A percentile compares a stretch with the other conserved stretches of the same genome.
Evolutionary conservation across 2,797 vertebrate species (phyloP).

Genomic region (Pangasius djambal): DNA sequence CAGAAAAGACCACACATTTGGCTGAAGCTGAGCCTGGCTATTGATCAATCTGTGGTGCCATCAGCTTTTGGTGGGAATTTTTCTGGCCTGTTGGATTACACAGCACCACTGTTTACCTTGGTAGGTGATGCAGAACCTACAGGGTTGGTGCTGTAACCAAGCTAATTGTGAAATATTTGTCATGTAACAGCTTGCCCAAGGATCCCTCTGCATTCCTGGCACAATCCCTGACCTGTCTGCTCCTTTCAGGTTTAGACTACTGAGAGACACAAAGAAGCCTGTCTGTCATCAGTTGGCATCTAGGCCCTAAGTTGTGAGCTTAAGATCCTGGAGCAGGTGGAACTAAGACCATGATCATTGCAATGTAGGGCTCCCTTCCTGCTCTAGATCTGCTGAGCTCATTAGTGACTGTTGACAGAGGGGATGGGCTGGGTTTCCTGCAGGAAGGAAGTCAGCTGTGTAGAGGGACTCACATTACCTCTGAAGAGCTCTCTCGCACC

Average conservation of each 20-base stretch:
- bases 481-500: slow-evolving; percentile 31
- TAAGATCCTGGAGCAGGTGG: slow-evolving; percentile 11
- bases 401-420: slow-evolving; percentile 63
- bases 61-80: slow-evolving; percentile 21
- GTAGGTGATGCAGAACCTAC: slow-evolving; percentile 20
- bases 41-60: slow-evolving; percentile 5
- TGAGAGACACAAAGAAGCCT: slow-evolving; percentile 16
- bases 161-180: slow-evolving; percentile 64
- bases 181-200: slow-evolving; percentile 60
- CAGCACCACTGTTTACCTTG: slow-evolving; percentile 42
- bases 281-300: slow-evolving; percentile 20
- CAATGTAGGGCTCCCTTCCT: slow-evolving; percentile 9
- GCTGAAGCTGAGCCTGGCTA: slow-evolving; percentile 1
- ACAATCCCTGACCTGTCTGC: slow-evolving; percentile 61
- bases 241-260: slow-evolving; percentile 51
- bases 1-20: slow-evolving; percentile 9
- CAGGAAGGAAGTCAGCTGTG: slow-evolving; percentile 69
- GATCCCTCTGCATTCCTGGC: slow-evolving; percentile 49
- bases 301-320: background rate
- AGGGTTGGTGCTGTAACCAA: slow-evolving; percentile 29
- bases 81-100: slow-evolving; percentile 43
- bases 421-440: slow-evolving; percentile 64
- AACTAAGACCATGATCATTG: slow-evolving; percentile 7
- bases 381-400: slow-evolving; percentile 73
- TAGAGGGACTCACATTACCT: slow-evolving; percentile 55